Evolutionary conservation across 1,140 invertebrate genomes (phyloP).

Genomic region (Metopolophium dirhodum): DNA sequence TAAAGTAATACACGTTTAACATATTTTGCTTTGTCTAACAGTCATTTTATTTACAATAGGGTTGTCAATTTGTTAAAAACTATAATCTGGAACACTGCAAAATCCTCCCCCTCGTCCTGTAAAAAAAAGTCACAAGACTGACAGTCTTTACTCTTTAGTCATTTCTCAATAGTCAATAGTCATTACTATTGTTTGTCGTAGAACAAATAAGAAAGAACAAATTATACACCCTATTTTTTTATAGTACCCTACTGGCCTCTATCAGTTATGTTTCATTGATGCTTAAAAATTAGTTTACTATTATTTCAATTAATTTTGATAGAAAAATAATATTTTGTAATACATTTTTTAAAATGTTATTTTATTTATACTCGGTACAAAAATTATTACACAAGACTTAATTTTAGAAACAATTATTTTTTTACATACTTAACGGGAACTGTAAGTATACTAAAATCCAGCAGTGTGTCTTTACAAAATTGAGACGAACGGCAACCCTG

Average conservation of each 20-base stretch:
- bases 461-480: background rate
- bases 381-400: background rate
- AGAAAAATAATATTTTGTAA: background rate
- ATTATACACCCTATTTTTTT: background rate
- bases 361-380: background rate
- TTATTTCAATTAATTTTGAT: background rate
- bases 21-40: background rate
- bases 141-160: no score
- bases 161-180: no score
- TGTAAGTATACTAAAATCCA: background rate
- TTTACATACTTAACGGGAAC: background rate
- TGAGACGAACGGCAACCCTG: background rate
- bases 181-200: no score
- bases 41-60: background rate
- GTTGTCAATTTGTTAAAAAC: background rate
- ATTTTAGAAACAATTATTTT: background rate
- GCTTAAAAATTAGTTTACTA: background rate
- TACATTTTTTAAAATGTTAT: background rate
- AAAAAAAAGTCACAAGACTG: no score
- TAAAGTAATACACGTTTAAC: background rate
- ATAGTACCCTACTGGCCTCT: background rate
- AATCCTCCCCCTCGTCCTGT: no score
- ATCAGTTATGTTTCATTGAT: background rate
- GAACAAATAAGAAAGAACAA: background rate
- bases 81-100: background rate